Evolutionary conservation across 2,113 vertebrate genomes (phyloP).

Genomic region (Lethenteron camtschaticum): DNA sequence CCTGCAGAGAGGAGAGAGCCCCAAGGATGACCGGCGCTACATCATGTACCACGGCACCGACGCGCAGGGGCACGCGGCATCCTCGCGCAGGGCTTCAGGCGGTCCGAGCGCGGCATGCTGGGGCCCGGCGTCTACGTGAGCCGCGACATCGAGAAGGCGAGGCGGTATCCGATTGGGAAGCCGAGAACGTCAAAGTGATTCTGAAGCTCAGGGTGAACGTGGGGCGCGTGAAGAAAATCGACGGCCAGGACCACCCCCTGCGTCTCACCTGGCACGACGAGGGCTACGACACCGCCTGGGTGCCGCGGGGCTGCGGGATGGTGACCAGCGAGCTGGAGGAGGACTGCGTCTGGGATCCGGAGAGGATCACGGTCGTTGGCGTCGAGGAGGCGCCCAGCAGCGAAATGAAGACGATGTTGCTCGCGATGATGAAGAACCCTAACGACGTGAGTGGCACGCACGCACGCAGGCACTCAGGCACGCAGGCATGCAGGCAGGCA

Average conservation of each 20-base stretch:
- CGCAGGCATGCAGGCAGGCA: no score
- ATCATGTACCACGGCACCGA: constrained; percentile 20
- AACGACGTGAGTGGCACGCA: no score
- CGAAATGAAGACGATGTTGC: no score
- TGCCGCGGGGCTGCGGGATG: constrained; percentile 20
- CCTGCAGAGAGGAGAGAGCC: constrained; percentile 9
- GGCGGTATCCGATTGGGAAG: constrained; percentile 13
- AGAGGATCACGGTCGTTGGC: constrained; percentile 12
- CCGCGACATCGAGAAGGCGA: constrained; percentile 17
- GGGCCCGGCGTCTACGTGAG: constrained; percentile 17
- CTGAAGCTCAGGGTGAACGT: constrained; percentile 15
- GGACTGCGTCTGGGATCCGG: constrained; percentile 19
- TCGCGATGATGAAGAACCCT: no score
- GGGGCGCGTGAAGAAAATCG: constrained; percentile 17
- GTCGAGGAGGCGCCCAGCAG: constrained; percentile 8
- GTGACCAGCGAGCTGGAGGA: constrained; percentile 12
- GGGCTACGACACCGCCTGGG: constrained; percentile 16
- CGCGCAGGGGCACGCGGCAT: constrained; percentile 10
- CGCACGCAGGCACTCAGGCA: no score
- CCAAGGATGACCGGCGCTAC: constrained; percentile 8
- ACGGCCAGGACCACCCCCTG: constrained; percentile 13
- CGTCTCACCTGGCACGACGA: constrained; percentile 14
- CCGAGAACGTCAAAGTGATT: constrained; percentile 11
- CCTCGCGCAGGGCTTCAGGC: constrained; percentile 13
- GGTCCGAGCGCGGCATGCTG: constrained; percentile 14